Base-by-base conservation (phyloP, 2,888 invertebrate species). In the Drosophila longiperda region DNA sequence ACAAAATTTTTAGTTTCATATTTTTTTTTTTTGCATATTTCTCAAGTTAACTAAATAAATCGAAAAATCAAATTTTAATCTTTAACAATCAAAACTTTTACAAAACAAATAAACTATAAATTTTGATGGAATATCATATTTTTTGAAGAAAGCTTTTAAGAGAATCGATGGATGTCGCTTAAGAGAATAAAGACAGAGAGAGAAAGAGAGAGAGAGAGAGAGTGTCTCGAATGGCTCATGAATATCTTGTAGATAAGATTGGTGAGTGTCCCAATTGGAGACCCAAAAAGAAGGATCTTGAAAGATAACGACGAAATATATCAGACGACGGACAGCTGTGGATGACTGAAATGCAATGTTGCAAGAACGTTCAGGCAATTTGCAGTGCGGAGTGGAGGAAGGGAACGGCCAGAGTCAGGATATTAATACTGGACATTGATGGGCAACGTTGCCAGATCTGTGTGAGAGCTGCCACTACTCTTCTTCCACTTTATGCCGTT, bases 321-420 rank as follows among this genome's bases (percentile, higher is more conserved):
- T 57, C 45, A 29, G 50, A 11, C 50, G 50, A 11, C 50, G 9
- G 50, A 50, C 50, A 29, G 50, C 50, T 63, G 38, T 34, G 49
- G 7, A 34, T 50, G 54, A 40, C 33, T 33, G 57, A 68, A 68
- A 68, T 68, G 68, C 54, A 34, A 36, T 49, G 59, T 60, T 55
- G 65, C 71, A 50, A 55, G 40, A 71, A 66, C 71, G 58, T 65
- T 59, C 62, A 66, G 57, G 57, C 50, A 53, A 65, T 66, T 65
- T 66, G n/a, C 40, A 67, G 40, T 65, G 1, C 3, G 45, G 12
- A 20, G 12, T 45, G 45, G 45, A 20, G 20, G 15, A 45, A 45
- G 1, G 20, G 20, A 2, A 23, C 7, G 45, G 45, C 23, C 45
- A 45, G 15, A 20, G 15, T n/a, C 40, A 20, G 50, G 50, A 50